phyloP scores from a whole-genome alignment of 1,140 invertebrate genomes.

The Gryllus bimaculatus region DNA sequence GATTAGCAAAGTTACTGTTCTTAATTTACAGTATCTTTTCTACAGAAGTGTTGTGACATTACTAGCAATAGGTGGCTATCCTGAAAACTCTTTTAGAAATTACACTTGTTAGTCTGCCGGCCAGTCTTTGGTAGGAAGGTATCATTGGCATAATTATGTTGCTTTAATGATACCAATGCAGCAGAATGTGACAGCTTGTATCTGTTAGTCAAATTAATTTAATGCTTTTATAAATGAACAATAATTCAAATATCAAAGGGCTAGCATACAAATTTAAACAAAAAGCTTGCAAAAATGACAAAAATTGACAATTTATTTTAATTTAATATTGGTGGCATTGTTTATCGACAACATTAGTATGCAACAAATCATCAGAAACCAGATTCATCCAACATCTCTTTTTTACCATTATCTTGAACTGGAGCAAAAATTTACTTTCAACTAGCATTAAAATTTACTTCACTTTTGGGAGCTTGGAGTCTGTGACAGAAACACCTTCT shows the following conservation, averaged over 20 bases:
- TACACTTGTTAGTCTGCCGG: background rate
- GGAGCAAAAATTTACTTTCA: background rate
- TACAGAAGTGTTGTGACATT: background rate
- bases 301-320: background rate
- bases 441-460: no score
- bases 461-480: no score
- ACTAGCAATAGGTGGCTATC: slow-evolving; percentile 3
- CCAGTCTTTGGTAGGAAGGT: background rate
- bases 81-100: background rate
- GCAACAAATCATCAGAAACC: background rate
- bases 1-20: background rate
- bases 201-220: background rate
- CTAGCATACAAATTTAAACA: background rate
- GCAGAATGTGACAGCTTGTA: background rate
- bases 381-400: background rate
- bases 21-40: background rate
- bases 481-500: no score
- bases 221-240: background rate
- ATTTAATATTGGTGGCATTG: background rate
- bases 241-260: background rate
- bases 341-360: background rate
- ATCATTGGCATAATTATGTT: background rate
- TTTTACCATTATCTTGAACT: background rate
- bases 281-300: background rate
- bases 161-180: background rate